Conservation (phyloP, 2,888 invertebrate species). For the Nomada ruficornis region DNA sequence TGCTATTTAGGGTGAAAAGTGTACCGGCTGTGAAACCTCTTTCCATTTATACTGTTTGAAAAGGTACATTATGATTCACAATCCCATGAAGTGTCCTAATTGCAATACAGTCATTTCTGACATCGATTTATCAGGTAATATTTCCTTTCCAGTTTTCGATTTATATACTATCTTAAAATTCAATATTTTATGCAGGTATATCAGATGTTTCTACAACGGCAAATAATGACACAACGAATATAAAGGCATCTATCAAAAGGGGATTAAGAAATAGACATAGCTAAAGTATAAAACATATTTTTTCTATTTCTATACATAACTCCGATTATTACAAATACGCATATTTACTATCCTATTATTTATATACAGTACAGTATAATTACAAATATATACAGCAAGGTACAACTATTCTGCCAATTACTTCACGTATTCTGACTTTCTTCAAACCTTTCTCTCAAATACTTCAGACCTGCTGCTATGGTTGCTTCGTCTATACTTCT, state of each 20-base stretch:
- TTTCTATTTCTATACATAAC: conserved; percentile 16
- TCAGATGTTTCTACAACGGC: background rate
- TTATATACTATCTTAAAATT: background rate
- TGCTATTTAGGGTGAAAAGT: conserved; percentile 69
- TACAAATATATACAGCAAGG: conserved; percentile 37
- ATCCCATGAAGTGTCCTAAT: conserved; percentile 68
- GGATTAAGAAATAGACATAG: background rate
- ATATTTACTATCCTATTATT: background rate
- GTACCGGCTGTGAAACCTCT: conserved; percentile 63
- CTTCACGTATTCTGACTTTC: conserved; percentile 53
- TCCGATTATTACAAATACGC: conserved; percentile 5
- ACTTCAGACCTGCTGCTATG: conserved; percentile 77
- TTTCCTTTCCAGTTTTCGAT: background rate
- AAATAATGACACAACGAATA: background rate
- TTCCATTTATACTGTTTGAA: conserved; percentile 74
- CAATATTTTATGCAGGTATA: conserved; percentile 8
- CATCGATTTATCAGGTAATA: conserved; percentile 37
- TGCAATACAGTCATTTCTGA: conserved; percentile 61
- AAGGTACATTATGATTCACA: conserved; percentile 56
- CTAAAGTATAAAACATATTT: background rate
- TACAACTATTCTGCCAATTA: background rate
- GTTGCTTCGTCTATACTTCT: conserved; percentile 69
- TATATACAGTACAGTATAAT: conserved; percentile 26
- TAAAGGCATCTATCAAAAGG: background rate
- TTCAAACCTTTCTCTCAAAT: conserved; percentile 79